Evolutionary conservation across 2,797 vertebrate genomes (phyloP).

Genomic region (Xenopus petersii): DNA sequence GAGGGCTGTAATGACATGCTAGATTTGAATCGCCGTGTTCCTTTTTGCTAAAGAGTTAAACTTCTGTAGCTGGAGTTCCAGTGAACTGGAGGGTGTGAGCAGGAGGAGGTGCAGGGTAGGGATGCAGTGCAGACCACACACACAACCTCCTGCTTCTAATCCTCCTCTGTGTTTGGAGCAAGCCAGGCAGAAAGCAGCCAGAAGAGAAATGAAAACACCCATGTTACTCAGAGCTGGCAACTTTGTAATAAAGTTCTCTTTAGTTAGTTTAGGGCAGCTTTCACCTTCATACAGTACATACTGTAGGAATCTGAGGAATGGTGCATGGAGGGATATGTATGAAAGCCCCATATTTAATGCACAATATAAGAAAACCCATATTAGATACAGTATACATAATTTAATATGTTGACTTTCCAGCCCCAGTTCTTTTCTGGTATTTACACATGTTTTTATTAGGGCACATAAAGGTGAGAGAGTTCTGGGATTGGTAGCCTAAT

Average conservation of each 20-base stretch:
- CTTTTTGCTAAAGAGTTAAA: constrained; percentile 6
- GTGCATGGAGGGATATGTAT: constrained; percentile 2
- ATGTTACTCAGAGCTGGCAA: constrained; percentile 30
- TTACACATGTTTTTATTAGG: no score
- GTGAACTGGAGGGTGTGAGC: constrained; percentile 27
- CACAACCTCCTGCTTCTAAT: constrained; percentile 33
- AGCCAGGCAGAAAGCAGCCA: constrained; percentile 42
- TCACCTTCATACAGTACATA: constrained; percentile 21
- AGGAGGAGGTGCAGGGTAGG: constrained; percentile 52
- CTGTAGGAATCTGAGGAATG: constrained; percentile 32
- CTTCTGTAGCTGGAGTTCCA: background rate
- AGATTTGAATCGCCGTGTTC: background rate
- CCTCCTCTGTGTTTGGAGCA: constrained; percentile 34
- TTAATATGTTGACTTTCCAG: no score
- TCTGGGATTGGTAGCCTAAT: no score
- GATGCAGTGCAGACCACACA: constrained; percentile 64
- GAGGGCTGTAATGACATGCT: background rate
- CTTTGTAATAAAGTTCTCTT: constrained; percentile 12
- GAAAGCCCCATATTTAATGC: background rate
- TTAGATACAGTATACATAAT: background rate
- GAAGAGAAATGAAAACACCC: constrained; percentile 33
- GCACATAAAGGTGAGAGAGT: no score
- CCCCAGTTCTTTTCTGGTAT: no score
- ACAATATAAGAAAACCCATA: background rate
- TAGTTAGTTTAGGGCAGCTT: constrained; percentile 6